These are phyloP conservation scores for Campylorhamphus procurvoides DNA, from an alignment of 2,113 vertebrate genomes.

Conservation along the genomic window DNA sequence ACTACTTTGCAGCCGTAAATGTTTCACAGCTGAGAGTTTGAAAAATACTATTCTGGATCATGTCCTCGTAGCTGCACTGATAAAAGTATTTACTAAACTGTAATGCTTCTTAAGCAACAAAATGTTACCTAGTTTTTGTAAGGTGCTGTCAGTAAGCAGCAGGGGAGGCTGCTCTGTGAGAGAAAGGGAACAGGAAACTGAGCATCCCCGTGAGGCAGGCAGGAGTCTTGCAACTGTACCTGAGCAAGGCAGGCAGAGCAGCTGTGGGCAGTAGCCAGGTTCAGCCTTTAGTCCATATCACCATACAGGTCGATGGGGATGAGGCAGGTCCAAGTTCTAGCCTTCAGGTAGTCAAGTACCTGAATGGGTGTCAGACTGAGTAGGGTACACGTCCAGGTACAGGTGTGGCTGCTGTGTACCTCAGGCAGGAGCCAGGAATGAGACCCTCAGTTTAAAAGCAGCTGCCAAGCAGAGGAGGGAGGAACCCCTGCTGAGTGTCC, in stretches of 20 bases:
- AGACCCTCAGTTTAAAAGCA: background rate
- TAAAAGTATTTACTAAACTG: background rate
- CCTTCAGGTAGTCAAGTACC: background rate
- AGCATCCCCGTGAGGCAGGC: background rate
- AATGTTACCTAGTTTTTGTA: background rate
- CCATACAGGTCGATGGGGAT: background rate
- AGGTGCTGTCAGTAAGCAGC: background rate
- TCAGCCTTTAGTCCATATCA: background rate
- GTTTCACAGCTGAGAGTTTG: background rate
- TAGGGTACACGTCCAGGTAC: fast-evolving
- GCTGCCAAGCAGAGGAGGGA: background rate
- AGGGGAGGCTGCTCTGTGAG: background rate
- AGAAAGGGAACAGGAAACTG: background rate
- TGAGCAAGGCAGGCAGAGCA: background rate
- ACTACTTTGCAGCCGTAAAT: background rate
- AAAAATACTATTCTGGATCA: background rate
- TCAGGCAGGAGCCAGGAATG: background rate
- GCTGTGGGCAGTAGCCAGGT: background rate
- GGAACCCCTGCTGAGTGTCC: background rate
- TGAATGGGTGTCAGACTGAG: background rate
- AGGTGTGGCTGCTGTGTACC: background rate
- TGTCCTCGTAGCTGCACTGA: background rate
- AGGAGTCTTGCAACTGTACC: background rate
- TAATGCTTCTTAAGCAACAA: background rate
- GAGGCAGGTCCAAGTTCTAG: background rate